Base-by-base conservation (phyloP, 2,888 invertebrate genomes). In the Hirtodrosophila cameraria region DNA sequence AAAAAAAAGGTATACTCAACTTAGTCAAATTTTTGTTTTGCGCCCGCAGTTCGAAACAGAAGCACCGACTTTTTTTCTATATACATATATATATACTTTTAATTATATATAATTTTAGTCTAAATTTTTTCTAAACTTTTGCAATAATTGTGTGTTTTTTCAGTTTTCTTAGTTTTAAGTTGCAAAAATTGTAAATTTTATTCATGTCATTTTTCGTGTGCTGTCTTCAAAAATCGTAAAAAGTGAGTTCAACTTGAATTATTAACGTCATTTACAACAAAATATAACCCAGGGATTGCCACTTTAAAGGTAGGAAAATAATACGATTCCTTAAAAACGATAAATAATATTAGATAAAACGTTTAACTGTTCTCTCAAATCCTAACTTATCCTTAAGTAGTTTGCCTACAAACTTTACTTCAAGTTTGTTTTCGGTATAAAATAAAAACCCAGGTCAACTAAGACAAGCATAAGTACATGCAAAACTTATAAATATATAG, bases 1-100 rank as follows among this genome's bases (percentile, higher is more conserved):
- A 46, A 31, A 49, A 72, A 67, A 31, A 49, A 72, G 65, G 78
- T 61, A 77, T 82, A 81, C 80, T 81, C 80, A 82, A 61, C 62
- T 77, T 77, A 82, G 80, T 82, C 79, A 79, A 77, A 67, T 74
- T 66, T 46, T 30, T 33, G 43, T 57, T 41, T 33, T n/a, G n/a
- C n/a, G n/a, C n/a, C 25, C 20, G 23, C 36, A 15, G 18, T 16
- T 13, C 42, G n/a, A 39, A 49, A 33, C 33, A 11, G 23, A 46
- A 59, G 43, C 57, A 28, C 57, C 35, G 58, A 57, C 63, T 65
- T 66, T 31, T 12, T 58, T 33, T 49, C 27, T 46, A 48, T 41
- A 58, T 16, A 12, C n/a, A n/a, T 15, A 16, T 13, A 20, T 11
- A 13, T 35, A 11, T 8, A n/a, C 54, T 23, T 46, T 23, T 50